Evolutionary conservation across 2,113 vertebrate genomes (phyloP).

Genomic region (Falco punctatus): DNA sequence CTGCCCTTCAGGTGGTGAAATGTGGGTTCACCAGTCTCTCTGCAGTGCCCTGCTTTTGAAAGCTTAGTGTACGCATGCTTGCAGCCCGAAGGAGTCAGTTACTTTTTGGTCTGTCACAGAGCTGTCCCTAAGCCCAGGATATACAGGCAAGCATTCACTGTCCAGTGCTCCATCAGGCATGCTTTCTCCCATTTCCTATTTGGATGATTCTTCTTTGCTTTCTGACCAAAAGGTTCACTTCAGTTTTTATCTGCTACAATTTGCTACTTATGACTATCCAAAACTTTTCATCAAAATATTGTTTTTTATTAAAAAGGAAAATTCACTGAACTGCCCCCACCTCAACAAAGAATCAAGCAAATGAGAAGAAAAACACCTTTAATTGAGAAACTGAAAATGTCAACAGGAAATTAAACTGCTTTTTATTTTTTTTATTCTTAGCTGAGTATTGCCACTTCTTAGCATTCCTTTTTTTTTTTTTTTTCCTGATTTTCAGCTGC

Average conservation of each 20-base stretch:
- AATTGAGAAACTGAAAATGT: neutral
- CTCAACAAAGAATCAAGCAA: neutral
- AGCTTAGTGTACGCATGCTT: neutral
- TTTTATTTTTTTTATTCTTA: neutral
- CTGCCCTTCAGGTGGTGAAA: neutral
- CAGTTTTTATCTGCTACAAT: neutral
- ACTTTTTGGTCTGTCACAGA: neutral
- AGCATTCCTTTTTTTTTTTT: neutral
- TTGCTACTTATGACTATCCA: neutral
- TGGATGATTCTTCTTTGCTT: neutral
- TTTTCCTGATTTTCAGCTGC: neutral
- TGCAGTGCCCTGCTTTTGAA: neutral
- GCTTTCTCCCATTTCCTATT: neutral
- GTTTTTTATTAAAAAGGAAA: neutral
- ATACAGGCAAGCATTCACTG: neutral
- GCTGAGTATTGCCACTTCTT: neutral
- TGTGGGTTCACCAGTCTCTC: neutral
- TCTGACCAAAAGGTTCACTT: neutral
- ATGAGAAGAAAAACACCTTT: neutral
- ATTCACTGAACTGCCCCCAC: neutral
- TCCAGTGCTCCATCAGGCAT: neutral
- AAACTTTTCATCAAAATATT: neutral
- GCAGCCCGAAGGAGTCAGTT: neutral
- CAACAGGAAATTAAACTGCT: neutral
- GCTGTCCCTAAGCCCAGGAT: neutral